phyloP scores from a whole-genome alignment of 2,113 vertebrate genomes.

The Syngnathus scovelli region DNA sequence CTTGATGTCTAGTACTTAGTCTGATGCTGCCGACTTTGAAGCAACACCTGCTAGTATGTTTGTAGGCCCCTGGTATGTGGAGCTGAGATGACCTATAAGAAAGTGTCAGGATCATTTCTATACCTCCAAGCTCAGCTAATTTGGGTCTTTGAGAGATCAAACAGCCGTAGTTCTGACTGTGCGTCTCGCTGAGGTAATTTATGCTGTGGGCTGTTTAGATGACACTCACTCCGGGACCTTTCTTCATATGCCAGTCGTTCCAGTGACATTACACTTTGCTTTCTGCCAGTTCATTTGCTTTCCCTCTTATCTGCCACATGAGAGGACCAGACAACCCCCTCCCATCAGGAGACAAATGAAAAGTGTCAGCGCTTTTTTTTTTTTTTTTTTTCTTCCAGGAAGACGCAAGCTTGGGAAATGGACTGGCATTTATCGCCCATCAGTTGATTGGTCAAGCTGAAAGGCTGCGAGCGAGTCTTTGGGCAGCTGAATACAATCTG shows the following conservation, averaged over 20 bases:
- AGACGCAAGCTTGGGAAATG: conserved; percentile 48
- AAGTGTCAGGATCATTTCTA: conserved; percentile 12
- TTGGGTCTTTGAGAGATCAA: conserved; percentile 62
- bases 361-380: conserved; percentile 49
- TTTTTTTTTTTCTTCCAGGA: conserved; percentile 6
- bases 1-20: conserved; percentile 9
- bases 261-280: conserved; percentile 61
- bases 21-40: conserved; percentile 38
- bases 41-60: conserved; percentile 20
- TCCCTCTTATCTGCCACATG: conserved; percentile 68
- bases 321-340: conserved; percentile 67
- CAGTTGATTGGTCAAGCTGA: conserved; percentile 47
- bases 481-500: conserved; percentile 21
- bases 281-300: conserved; percentile 52
- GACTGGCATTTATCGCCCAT: conserved; percentile 59
- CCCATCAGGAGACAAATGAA: conserved; percentile 56
- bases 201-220: conserved; percentile 53
- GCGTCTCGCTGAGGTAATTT: conserved; percentile 29
- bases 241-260: conserved; percentile 57
- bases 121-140: conserved; percentile 31
- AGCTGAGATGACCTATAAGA: conserved; percentile 53
- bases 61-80: conserved; percentile 8
- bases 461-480: conserved; percentile 18
- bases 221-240: conserved; percentile 52
- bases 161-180: conserved; percentile 20